Evolutionary conservation across 2,113 vertebrate species (phyloP), one percentile per base, ranked within the genome.

Genomic region (Triplophysa tibetana): DNA sequence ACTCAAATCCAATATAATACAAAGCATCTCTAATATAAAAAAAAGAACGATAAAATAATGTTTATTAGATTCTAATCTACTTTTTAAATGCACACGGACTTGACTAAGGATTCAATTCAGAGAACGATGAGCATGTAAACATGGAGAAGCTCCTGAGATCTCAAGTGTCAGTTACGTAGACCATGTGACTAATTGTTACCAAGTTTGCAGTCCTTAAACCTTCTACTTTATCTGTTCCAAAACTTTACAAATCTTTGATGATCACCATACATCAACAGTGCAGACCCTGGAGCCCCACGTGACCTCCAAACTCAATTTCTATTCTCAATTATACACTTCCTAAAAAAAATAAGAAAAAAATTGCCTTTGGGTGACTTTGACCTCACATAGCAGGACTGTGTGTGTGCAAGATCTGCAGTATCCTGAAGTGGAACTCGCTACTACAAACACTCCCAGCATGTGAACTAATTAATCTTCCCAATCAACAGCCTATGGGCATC

Each of bases 391-490:
- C 63, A 79, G 78, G 70, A 69, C 65, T 17, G 65, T 38, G 50
- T 75, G 72, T 66, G 78, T 12, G 75, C 0, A 43, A 26, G 41
- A 72, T 80, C 67, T 80, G 58, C 61, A 76, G 43, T 61, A 75
- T 62, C 69, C 70, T n/a, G 70, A 75, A 80, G 74, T 66, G 78
- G 68, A 78, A 77, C 77, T 84, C 61, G 72, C 79, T 72, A 63
- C 86, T 86, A 91, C 88, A 91, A 90, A 90, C 87, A 89, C 78
- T 85, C 75, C 19, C 64, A 81, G 83, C 79, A 80, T 80, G 76
- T 84, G 90, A 89, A 86, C 88, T 89, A 93, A 94, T 94, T 93
- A 92, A 93, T 94, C 92, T 93, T 92, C 84, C 90, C 89, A 90
- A 91, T 91, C 91, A 92, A 86, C 88, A 88, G 86, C 87, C 90